Conservation (phyloP, 2,113 vertebrate species). For the Austrofundulus limnaeus region DNA sequence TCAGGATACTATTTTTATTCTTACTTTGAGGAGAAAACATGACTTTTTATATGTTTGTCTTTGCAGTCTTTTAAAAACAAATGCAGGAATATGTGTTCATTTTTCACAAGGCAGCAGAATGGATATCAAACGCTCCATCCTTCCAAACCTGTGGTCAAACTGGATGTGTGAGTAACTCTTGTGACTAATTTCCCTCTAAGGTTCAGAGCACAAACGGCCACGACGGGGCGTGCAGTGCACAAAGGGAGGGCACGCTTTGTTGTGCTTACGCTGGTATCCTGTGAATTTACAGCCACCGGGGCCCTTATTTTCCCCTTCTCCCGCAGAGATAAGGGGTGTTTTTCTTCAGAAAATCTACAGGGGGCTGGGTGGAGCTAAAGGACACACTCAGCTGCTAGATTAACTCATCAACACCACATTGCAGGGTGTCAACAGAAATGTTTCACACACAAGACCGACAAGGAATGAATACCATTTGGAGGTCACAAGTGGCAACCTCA, state of each 20-base stretch:
- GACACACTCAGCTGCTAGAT: slow-evolving; percentile 86
- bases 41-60: slow-evolving; percentile 33
- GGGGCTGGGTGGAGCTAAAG: slow-evolving; percentile 74
- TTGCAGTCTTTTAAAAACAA: slow-evolving; percentile 32
- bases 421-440: slow-evolving; percentile 85
- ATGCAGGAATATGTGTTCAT: slow-evolving; percentile 28
- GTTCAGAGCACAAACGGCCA: slow-evolving; percentile 8
- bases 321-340: slow-evolving; percentile 64
- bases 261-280: slow-evolving; percentile 38
- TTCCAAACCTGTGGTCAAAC: slow-evolving; percentile 34
- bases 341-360: slow-evolving; percentile 70
- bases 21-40: too few relatives aligned
- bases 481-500: slow-evolving; percentile 75
- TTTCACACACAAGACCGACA: slow-evolving; percentile 80
- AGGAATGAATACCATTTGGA: slow-evolving; percentile 85
- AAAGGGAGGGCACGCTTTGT: slow-evolving; percentile 37
- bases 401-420: slow-evolving; percentile 85
- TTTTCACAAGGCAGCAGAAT: background rate
- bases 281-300: slow-evolving; percentile 62
- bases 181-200: slow-evolving; percentile 29
- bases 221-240: slow-evolving; percentile 4
- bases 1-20: too few relatives aligned
- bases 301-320: slow-evolving; percentile 51
- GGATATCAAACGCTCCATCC: background rate
- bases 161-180: slow-evolving; percentile 32